Evolutionary conservation across 2,888 invertebrate genomes (phyloP), one percentile per base, ranked within the genome.

Genomic region (Parnassius orleans): DNA sequence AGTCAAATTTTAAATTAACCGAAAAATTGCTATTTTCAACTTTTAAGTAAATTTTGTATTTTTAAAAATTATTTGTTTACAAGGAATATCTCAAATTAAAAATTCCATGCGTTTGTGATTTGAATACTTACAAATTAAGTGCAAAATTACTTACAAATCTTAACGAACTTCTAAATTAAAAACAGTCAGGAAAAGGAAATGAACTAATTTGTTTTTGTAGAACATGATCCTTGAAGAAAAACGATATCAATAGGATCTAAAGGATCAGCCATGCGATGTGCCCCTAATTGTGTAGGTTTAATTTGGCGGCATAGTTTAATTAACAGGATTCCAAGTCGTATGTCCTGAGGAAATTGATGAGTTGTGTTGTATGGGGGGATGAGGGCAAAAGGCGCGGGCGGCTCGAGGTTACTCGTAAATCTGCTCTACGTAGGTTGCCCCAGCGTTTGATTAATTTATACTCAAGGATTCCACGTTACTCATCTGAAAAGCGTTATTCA

Each of bases 261-360:
- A 51, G 44, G 50, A 41, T 42, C 47, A 24, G 60, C 64, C 66
- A 68, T 69, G 71, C 66, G 70, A 68, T 69, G 67, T 69, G 64
- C 63, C 66, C 44, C 71, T 69, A 67, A 73, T 74, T 74, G 74
- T 71, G 71, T 75, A 68, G 72, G 72, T 80, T 83, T 83, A 86
- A 86, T 87, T 87, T 77, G 76, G 80, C 71, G 79, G 81, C 80
- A 86, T 85, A 86, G 85, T 90, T 90, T 89, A 88, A 88, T 88
- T 89, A 88, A 84, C 84, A 79, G 79, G 78, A 84, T 84, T 85
- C 83, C 82, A 76, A 86, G 82, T 79, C 76, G 79, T 80, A 76
- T 83, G 86, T 84, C 82, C 81, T 84, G 72, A 79, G 80, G 79
- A 83, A 88, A 89, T 89, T 87, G 86, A 89, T 90, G 89, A 87